Conservation (phyloP, 2,113 vertebrate genomes). For the Pungitius pungitius region DNA sequence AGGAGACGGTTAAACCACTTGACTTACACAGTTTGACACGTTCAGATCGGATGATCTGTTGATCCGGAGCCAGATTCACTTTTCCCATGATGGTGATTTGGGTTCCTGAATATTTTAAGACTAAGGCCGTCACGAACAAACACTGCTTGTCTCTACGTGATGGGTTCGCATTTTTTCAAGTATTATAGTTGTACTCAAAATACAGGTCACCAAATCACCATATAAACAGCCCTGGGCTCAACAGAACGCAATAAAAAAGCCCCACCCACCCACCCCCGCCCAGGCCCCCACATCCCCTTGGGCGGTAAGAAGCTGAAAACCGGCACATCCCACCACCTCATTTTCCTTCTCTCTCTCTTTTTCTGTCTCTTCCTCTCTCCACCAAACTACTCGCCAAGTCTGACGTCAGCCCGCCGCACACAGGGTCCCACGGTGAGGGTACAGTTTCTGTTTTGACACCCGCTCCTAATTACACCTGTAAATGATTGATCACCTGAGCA, state of each 20-base stretch:
- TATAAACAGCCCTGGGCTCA: constrained; percentile 20
- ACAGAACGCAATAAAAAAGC: constrained; percentile 49
- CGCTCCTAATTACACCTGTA: constrained; percentile 82
- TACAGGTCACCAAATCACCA: constrained; percentile 5
- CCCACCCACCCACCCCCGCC: constrained; percentile 21
- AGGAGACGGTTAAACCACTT: constrained; percentile 67
- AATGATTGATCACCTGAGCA: constrained; percentile 84
- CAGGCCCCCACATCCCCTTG: constrained; percentile 17
- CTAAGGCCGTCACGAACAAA: constrained; percentile 21
- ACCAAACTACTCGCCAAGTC: constrained; percentile 71
- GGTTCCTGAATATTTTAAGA: neutral
- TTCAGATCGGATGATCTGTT: constrained; percentile 25
- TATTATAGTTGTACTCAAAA: constrained; percentile 10
- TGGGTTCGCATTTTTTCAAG: constrained; percentile 4
- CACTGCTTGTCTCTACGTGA: neutral
- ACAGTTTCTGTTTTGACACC: constrained; percentile 86
- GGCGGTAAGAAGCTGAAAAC: constrained; percentile 55
- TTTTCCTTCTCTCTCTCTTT: constrained; percentile 49
- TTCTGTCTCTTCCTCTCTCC: constrained; percentile 62
- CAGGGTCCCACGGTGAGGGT: constrained; percentile 69
- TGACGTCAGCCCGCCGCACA: constrained; percentile 75
- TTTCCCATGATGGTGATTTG: neutral
- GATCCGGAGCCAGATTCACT: constrained; percentile 12
- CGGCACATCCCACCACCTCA: constrained; percentile 54
- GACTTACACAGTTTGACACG: constrained; percentile 60